phyloP scores from a whole-genome alignment of 2,888 invertebrate genomes.

The Amiota minor region DNA sequence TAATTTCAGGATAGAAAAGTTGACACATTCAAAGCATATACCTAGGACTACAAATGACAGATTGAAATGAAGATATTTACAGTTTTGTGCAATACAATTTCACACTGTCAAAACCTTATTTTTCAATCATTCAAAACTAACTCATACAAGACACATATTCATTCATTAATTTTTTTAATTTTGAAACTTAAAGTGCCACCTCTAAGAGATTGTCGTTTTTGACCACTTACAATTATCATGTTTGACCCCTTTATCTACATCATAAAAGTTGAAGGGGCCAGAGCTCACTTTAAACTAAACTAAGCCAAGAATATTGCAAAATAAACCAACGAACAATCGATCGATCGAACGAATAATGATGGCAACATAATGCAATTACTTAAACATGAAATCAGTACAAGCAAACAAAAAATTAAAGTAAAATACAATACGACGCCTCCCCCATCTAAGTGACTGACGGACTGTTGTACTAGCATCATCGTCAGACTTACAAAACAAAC shows the following conservation, averaged over 20 bases:
- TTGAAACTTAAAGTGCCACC: too few species aligned
- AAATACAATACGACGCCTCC: slow-evolving; percentile 59
- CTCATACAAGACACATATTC: too few species aligned
- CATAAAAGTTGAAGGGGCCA: background rate
- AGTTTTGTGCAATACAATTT: too few species aligned
- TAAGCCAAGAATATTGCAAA: background rate
- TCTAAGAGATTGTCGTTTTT: background rate
- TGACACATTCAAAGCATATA: too few species aligned
- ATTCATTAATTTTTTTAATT: too few species aligned
- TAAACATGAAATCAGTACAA: slow-evolving; percentile 56
- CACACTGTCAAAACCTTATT: too few species aligned
- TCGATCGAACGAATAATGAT: background rate
- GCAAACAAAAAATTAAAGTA: slow-evolving; percentile 49
- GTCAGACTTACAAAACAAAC: slow-evolving; percentile 16
- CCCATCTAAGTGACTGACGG: slow-evolving; percentile 52
- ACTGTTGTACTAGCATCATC: slow-evolving; percentile 2
- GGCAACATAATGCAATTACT: slow-evolving; percentile 64
- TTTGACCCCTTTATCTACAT: background rate
- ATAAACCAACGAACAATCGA: background rate
- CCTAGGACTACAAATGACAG: too few species aligned
- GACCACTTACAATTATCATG: background rate
- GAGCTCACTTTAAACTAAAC: slow-evolving; percentile 21
- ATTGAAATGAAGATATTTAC: too few species aligned
- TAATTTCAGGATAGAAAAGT: too few species aligned
- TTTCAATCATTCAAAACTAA: too few species aligned